Evolutionary conservation across 2,888 invertebrate species (phyloP).

Genomic region (Diarsia mendica): DNA sequence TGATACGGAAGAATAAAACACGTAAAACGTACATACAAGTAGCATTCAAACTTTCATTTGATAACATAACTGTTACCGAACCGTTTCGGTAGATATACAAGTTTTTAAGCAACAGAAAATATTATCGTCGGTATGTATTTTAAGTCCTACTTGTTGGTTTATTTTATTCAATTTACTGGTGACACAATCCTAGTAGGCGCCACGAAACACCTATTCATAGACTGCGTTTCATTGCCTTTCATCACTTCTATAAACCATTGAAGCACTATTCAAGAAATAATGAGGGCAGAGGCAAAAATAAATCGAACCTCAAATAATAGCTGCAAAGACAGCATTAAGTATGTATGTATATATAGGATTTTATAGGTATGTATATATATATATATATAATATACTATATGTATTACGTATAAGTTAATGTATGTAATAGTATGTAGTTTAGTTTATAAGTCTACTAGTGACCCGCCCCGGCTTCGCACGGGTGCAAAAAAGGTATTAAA

Average conservation of each 20-base stretch:
- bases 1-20: slow-evolving; percentile 2
- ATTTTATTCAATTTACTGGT: slow-evolving; percentile 22
- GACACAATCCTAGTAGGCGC: background rate
- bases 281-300: background rate
- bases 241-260: too few species aligned
- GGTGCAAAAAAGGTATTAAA: too few species aligned
- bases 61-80: slow-evolving; percentile 2
- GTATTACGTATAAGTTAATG: too few species aligned
- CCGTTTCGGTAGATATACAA: background rate
- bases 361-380: too few species aligned
- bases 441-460: too few species aligned
- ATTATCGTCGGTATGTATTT: background rate
- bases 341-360: too few species aligned
- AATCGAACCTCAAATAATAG: background rate
- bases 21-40: background rate
- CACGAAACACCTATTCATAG: slow-evolving; percentile 7
- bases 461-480: too few species aligned
- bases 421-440: too few species aligned
- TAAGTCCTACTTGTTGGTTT: background rate
- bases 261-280: background rate
- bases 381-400: too few species aligned
- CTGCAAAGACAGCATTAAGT: background rate
- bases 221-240: background rate
- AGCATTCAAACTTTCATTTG: slow-evolving; percentile 29
- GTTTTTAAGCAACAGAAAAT: slow-evolving; percentile 3